Evolutionary conservation across 2,888 invertebrate species (phyloP).

Genomic region (Colletes collaris): DNA sequence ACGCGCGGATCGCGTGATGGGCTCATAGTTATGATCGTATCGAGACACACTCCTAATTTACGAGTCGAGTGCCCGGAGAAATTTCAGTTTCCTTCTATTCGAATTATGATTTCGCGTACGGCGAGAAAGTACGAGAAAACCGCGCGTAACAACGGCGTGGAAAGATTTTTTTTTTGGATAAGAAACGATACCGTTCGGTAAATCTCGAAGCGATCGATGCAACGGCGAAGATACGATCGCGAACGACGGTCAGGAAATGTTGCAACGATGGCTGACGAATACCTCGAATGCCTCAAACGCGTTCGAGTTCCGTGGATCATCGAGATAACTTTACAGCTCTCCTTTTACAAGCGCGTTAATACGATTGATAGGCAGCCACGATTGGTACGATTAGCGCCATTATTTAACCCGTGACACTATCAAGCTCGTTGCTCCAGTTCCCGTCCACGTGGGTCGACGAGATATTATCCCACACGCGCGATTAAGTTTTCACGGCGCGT

Average conservation of each 20-base stretch:
- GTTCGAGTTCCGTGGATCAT: background rate
- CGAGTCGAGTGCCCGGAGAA: slow-evolving; percentile 4
- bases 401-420: slow-evolving; percentile 25
- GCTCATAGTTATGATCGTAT: slow-evolving; percentile 5
- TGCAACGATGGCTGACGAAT: background rate
- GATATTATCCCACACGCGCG: slow-evolving; percentile 29
- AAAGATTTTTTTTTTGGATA: background rate
- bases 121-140: too few species aligned
- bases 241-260: too few species aligned
- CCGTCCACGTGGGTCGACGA: background rate
- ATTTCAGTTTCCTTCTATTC: slow-evolving; percentile 11
- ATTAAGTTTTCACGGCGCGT: slow-evolving; percentile 26
- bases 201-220: background rate
- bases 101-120: background rate
- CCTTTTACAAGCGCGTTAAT: slow-evolving; percentile 2
- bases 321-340: background rate
- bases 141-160: too few species aligned
- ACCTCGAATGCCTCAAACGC: background rate
- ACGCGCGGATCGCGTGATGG: slow-evolving; percentile 14
- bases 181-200: too few species aligned
- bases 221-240: too few species aligned
- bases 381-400: background rate
- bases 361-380: slow-evolving; percentile 17
- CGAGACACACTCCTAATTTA: slow-evolving; percentile 14
- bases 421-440: slow-evolving; percentile 8